phyloP scores from a whole-genome alignment of 2,113 vertebrate genomes.

The Calcarius ornatus region DNA sequence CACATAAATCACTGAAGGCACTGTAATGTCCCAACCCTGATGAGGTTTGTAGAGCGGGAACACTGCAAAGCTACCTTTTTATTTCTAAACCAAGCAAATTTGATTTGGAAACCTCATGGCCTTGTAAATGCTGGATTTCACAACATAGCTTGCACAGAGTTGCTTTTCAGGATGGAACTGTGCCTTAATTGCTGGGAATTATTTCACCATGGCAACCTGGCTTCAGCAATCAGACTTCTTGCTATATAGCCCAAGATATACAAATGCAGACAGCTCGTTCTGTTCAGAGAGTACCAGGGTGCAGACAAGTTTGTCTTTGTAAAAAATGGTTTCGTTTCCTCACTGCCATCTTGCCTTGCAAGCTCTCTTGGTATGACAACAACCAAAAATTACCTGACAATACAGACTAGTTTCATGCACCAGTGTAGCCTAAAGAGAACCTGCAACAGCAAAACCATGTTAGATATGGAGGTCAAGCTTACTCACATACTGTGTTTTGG shows the following conservation, averaged over 20 bases:
- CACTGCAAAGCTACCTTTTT: not conserved
- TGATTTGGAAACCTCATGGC: constrained; percentile 24
- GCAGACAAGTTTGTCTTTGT: not conserved
- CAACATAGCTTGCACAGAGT: not conserved
- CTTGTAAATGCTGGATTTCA: not conserved
- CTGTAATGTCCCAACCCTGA: not conserved
- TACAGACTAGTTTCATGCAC: not conserved
- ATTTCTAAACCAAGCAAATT: constrained; percentile 12
- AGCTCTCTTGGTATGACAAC: not conserved
- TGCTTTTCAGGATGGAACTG: constrained; percentile 39
- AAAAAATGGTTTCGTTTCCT: not conserved
- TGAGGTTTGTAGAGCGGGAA: not conserved
- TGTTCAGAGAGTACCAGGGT: not conserved
- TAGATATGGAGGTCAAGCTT: not conserved
- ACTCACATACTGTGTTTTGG: not conserved
- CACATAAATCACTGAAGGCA: not conserved
- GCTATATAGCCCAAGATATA: not conserved
- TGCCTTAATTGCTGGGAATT: constrained; percentile 40
- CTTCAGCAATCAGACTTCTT: not conserved
- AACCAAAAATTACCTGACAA: not conserved
- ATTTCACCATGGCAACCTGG: constrained; percentile 51
- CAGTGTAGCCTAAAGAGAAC: not conserved
- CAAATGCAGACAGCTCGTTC: not conserved
- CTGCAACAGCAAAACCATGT: not conserved
- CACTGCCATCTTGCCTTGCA: not conserved